Evolutionary conservation across 2,113 vertebrate genomes (phyloP), one percentile per base, ranked within the genome.

Genomic region (Siniperca chuatsi): DNA sequence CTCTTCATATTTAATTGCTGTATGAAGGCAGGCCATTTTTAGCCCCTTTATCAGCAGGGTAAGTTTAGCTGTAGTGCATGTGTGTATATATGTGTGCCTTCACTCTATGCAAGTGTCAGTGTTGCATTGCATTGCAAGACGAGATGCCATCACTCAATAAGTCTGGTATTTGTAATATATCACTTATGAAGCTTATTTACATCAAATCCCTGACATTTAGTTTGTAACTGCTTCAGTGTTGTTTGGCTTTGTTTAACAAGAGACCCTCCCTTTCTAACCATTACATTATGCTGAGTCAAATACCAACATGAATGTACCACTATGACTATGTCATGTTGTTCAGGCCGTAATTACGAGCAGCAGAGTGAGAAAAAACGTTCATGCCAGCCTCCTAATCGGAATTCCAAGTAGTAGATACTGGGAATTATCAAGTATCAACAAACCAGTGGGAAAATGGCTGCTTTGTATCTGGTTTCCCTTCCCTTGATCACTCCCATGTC

Each of bases 1-100:
- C 55, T 68, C 52, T 87, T 83, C 84, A 81, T 79, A 72, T 87
- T 84, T 89, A 90, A 87, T 83, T 85, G 79, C 85, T 71, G 70
- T 18, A 75, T 75, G 70, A 70, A 78, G 46, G 40, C 8, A 25
- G 40, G 61, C 40, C 72, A 65, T 75, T 83, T 85, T 73, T 78
- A 78, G 55, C 80, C 5, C 42, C n/a, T 78, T 48, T 44, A 44
- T 81, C 37, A 80, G 60, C 15, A 57, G 42, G 54, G 37, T 46
- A 16, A 42, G 33, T 76, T 67, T 25, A 61, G 18, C 44, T 54
- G 73, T 4, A 5, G 16, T 58, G 18, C 23, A 6, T 25, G 29
- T 21, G 18, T 40, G 6, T 35, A 58, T 25, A 3, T 37, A 20
- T 61, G 25, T 35, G 52, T 69, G 15, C 10, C 8, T 44, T 60